Evolutionary conservation across 1,140 invertebrate genomes (phyloP).

Genomic region (Oncopodura yosiiana): DNA sequence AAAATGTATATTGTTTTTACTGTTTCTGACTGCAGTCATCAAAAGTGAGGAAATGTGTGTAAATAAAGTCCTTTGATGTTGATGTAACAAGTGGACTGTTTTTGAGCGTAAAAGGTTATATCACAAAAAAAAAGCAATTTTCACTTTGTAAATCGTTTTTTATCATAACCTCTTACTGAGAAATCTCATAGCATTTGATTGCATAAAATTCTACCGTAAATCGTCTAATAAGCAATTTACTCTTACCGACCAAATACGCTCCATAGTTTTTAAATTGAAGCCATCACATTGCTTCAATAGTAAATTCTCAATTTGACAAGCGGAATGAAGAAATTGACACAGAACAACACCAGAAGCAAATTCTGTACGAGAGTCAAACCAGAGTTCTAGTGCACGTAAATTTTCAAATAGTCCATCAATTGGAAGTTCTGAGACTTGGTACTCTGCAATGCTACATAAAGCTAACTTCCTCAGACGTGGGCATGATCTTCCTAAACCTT

Average conservation of each 20-base stretch:
- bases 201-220: too few species aligned
- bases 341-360: constrained; percentile 33
- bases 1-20: too few species aligned
- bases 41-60: too few species aligned
- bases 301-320: constrained; percentile 36
- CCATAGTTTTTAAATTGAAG: constrained; percentile 35
- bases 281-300: constrained; percentile 37
- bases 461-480: constrained; percentile 38
- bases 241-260: constrained; percentile 37
- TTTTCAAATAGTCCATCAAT: constrained; percentile 32
- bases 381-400: constrained; percentile 38
- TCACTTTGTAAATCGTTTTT: background rate
- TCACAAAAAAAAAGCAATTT: too few species aligned
- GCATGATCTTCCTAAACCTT: constrained; percentile 37
- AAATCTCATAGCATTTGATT: too few species aligned
- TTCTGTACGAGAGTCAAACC: constrained; percentile 37
- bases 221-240: too few species aligned
- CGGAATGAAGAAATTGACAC: constrained; percentile 36
- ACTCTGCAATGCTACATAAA: constrained; percentile 36
- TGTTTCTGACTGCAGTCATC: too few species aligned
- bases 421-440: constrained; percentile 17
- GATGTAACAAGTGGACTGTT: too few species aligned
- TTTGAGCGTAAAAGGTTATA: too few species aligned
- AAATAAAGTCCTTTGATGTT: too few species aligned
- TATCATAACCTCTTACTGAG: background rate